Evolutionary conservation across 2,113 vertebrate genomes (phyloP), one percentile per base, ranked within the genome.

Genomic region (Prunella fulvescens): DNA sequence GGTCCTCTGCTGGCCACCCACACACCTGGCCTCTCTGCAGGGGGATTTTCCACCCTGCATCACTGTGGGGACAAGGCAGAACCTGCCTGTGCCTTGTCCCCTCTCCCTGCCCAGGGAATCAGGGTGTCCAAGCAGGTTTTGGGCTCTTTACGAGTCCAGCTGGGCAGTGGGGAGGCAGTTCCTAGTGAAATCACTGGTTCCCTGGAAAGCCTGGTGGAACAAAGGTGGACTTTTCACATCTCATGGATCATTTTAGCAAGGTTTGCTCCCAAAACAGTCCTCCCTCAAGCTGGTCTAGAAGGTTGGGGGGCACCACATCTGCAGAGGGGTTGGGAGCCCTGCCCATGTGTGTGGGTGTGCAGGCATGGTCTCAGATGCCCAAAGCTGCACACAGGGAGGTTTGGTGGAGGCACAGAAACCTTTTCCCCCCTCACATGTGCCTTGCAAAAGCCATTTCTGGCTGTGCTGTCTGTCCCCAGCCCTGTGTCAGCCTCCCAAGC

Each of bases 291-390:
- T 33, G 13, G 16, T 9, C 31, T 48, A 19, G 47, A 16, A 71
- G 28, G 17, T 0, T 42, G 67, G 14, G 51, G 14, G 33, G 12
- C 3, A 7, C 26, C 35, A 33, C 26, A 62, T 71, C 47, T 94
- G 85, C 81, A 51, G 64, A 66, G 56, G 37, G 47, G 10, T 6
- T 53, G 79, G 54, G 67, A 72, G 25, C 48, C 56, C 44, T 87
- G 72, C 53, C 51, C 15, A 9, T 0, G 0, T 1, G 1, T 12
- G 88, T 80, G 88, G 77, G 60, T 0, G 19, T 44, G 4, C 6
- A 44, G 2, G 7, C 15, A 8, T 0, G 14, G 72, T 16, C 60
- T 61, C 48, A 24, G 18, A 16, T 50, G 64, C 69, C 81, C 80
- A 19, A 69, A 60, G 44, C 69, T 60, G 48, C 47, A 18, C 54